Evolutionary conservation across 2,797 vertebrate genomes (phyloP), one percentile per base, ranked within the genome.

Genomic region (Aeoliscus strigatus): DNA sequence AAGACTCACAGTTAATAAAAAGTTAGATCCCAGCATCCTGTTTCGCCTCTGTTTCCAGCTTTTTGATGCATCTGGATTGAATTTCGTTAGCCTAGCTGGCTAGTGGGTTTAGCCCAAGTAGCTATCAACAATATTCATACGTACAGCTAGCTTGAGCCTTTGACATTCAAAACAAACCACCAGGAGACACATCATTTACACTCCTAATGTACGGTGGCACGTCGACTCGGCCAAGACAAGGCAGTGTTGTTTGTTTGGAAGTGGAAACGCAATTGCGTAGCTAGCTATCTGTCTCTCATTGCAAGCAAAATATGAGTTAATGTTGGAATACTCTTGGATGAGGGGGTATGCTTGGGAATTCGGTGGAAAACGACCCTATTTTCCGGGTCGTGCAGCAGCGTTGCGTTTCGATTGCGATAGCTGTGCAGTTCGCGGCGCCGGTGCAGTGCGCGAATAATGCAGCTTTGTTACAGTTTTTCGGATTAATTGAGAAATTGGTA

Each of bases 401-500:
- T 52, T 72, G 64, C 77, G 51, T 16, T 52, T 61, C 35, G 66
- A 60, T 51, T 43, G 51, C 52, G 50, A 36, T 47, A 36, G 58
- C 54, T 32, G 49, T 67, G 81, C 72, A 65, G 46, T 65, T 67
- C 27, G 74, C 39, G 62, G 49, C 29, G 44, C 52, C 27, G 38
- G 38, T 53, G 82, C 84, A 70, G 61, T 38, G 36, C 36, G 60
- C 45, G 38, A 56, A 73, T 71, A 66, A 63, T 79, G 88, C 90
- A 87, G 86, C 88, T 89, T 88, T 86, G 67, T 80, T 75, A 59
- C 62, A 86, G 85, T 91, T 92, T 86, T 84, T 84, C 69, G 87
- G 83, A 91, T 92, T 91, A 91, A 92, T 88, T 87, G 84, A 91
- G 85, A 93, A 94, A 93, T 90, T 66, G 87, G 88, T 91, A 91